phyloP scores from a whole-genome alignment of 1,140 invertebrate genomes.

The Episyrphus balteatus region DNA sequence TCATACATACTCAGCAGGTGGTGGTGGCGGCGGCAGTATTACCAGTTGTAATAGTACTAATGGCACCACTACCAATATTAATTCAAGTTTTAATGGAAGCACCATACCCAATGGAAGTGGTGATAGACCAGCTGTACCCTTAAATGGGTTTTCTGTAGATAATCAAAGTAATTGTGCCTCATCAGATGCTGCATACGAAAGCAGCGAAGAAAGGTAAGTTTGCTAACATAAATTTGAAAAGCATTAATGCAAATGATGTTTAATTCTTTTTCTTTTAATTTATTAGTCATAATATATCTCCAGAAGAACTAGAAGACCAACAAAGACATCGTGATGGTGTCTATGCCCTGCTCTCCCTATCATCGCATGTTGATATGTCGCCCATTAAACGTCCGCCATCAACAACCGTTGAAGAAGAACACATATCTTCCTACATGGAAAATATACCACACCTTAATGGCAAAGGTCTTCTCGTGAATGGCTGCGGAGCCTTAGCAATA shows the following conservation, averaged over 20 bases:
- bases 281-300: slow-evolving; percentile 26
- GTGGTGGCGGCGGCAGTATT: slow-evolving; percentile 13
- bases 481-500: not conserved
- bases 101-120: not conserved
- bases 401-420: slow-evolving; percentile 27
- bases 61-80: slow-evolving; percentile 5
- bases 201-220: slow-evolving; percentile 41
- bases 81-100: slow-evolving; percentile 9
- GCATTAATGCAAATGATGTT: not conserved
- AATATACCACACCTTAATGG: slow-evolving; percentile 3
- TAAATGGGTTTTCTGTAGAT: slow-evolving; percentile 14
- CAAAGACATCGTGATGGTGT: slow-evolving; percentile 67
- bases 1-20: slow-evolving; percentile 58
- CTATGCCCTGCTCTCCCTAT: slow-evolving; percentile 52
- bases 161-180: slow-evolving; percentile 32
- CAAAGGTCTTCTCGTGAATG: not conserved
- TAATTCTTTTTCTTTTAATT: not conserved
- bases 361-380: slow-evolving; percentile 23
- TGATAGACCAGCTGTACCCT: not conserved
- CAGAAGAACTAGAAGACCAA: slow-evolving; percentile 55
- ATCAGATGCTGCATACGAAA: slow-evolving; percentile 42
- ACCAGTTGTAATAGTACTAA: slow-evolving; percentile 1
- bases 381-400: slow-evolving; percentile 32
- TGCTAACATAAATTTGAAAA: slow-evolving; percentile 2
- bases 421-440: slow-evolving; percentile 11